These are phyloP conservation scores for Aythya fuligula DNA, from an alignment of 2,797 vertebrate species.

Conservation along the genomic window DNA sequence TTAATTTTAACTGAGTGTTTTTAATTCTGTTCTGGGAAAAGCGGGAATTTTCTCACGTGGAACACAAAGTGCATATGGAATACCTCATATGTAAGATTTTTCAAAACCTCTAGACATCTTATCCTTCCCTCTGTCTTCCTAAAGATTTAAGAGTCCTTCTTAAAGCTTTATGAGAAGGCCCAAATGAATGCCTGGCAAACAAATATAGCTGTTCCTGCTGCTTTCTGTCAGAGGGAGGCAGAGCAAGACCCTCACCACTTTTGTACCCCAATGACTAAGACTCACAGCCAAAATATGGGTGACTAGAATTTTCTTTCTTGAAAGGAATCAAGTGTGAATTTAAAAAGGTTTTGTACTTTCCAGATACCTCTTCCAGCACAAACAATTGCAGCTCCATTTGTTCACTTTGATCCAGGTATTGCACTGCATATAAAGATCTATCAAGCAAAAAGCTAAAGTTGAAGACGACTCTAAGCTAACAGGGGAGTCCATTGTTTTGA, in stretches of 20 bases:
- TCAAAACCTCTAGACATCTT: background rate
- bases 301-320: background rate
- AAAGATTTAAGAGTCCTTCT: background rate
- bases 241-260: background rate
- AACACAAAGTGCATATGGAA: background rate
- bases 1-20: background rate
- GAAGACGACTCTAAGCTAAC: background rate
- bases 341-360: background rate
- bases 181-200: background rate
- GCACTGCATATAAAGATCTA: background rate
- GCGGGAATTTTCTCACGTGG: background rate
- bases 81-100: background rate
- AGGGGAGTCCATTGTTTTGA: background rate
- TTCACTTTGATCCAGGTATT: background rate
- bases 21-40: background rate
- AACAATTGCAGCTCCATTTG: rapidly evolving
- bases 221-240: background rate
- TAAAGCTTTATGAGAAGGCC: background rate
- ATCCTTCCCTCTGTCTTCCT: background rate
- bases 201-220: background rate
- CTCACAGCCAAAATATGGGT: background rate
- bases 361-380: background rate
- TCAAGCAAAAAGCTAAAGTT: background rate
- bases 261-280: background rate
- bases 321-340: background rate